These are phyloP conservation scores for Cosmorhoe ocellata DNA, from an alignment of 2,888 invertebrate species.

Conservation along the genomic window DNA sequence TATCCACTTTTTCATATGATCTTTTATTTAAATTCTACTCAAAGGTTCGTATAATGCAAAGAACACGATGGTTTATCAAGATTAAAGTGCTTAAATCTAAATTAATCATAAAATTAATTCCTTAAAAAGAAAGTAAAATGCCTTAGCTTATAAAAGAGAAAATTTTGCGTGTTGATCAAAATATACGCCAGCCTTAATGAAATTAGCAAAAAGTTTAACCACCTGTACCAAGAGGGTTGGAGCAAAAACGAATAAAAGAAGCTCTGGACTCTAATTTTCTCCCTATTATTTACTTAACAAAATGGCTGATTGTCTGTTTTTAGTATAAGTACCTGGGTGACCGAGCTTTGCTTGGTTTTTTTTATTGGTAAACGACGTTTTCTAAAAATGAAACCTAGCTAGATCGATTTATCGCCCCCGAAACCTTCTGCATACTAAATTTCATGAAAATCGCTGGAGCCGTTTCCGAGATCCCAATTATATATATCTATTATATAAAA, in stretches of 20 bases:
- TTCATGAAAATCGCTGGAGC: too few species aligned
- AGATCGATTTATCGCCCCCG: too few species aligned
- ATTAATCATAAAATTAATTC: conserved; percentile 42
- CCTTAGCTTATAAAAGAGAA: conserved; percentile 48
- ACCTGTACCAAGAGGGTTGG: conserved; percentile 60
- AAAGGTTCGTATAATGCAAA: neutral
- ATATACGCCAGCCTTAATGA: conserved; percentile 65
- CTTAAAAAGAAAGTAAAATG: conserved; percentile 37
- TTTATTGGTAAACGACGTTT: too few species aligned
- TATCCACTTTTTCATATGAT: too few species aligned
- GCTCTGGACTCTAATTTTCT: conserved; percentile 9
- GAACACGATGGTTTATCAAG: conserved; percentile 1
- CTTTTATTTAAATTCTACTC: neutral
- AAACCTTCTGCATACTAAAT: too few species aligned
- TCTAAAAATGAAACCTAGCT: too few species aligned
- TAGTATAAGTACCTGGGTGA: too few species aligned
- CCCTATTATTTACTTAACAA: neutral
- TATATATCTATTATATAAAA: too few species aligned
- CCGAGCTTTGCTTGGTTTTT: too few species aligned
- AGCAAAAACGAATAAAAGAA: conserved; percentile 31
- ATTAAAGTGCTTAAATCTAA: conserved; percentile 38
- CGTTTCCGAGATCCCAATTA: too few species aligned
- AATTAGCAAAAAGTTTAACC: conserved; percentile 72
- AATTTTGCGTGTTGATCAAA: conserved; percentile 60
- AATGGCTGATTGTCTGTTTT: too few species aligned